phyloP scores from a whole-genome alignment of 2,888 invertebrate genomes.

The Cheilosia variabilis region DNA sequence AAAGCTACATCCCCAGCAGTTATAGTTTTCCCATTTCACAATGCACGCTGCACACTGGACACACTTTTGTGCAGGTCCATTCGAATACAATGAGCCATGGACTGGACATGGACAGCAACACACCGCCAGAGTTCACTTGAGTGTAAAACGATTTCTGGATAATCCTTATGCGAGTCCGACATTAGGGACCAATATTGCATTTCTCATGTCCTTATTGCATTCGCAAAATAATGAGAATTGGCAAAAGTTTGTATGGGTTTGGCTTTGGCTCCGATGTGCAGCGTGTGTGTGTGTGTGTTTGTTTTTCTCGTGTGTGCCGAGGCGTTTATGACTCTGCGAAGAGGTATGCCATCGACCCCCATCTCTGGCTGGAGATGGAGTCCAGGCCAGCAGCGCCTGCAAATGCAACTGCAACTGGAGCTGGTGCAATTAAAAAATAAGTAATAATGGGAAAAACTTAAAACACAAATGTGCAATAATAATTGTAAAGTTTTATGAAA shows the following conservation, averaged over 20 bases:
- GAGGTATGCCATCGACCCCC: slow-evolving; percentile 5
- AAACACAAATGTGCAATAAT: slow-evolving; percentile 74
- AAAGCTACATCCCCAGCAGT: slow-evolving; percentile 41
- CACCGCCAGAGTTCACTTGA: slow-evolving; percentile 61
- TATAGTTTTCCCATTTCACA: slow-evolving; percentile 34
- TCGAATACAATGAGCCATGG: not conserved
- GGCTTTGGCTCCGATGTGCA: slow-evolving; percentile 37
- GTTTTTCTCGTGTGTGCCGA: slow-evolving; percentile 28
- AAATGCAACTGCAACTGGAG: not conserved
- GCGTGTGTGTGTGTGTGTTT: not conserved
- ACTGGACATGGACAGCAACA: not conserved
- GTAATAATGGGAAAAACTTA: slow-evolving; percentile 65
- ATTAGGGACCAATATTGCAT: slow-evolving; percentile 67
- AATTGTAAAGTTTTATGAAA: slow-evolving; percentile 73
- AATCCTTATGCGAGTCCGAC: slow-evolving; percentile 56
- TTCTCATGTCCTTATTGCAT: slow-evolving; percentile 68
- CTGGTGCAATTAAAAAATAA: slow-evolving; percentile 69
- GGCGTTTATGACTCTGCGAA: slow-evolving; percentile 56
- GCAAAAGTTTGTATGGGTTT: slow-evolving; percentile 72
- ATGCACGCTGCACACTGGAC: slow-evolving; percentile 1
- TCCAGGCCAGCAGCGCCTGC: not conserved
- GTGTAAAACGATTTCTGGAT: slow-evolving; percentile 72
- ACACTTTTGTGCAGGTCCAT: slow-evolving; percentile 9
- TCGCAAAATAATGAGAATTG: slow-evolving; percentile 73
- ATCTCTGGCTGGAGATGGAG: slow-evolving; percentile 7